Evolutionary conservation across 2,888 invertebrate genomes (phyloP).

Genomic region (Xanthorhoe designata): DNA sequence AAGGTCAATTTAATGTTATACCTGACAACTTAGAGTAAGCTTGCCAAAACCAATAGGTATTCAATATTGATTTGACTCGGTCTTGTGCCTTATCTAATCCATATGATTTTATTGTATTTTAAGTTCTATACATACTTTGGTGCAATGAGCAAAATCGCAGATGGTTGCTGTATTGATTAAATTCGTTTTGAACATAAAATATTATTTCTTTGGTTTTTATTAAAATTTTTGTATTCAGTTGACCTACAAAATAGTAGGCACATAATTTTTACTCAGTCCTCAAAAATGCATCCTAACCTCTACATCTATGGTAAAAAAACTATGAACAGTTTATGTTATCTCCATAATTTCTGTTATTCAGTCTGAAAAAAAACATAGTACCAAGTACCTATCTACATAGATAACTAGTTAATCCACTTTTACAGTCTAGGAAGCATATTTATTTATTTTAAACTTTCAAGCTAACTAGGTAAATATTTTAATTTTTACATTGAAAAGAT

Average conservation of each 20-base stretch:
- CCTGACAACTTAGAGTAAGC: background rate
- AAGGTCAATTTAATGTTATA: background rate
- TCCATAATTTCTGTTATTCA: background rate
- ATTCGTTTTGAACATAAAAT: too few species aligned
- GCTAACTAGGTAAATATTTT: conserved; percentile 32
- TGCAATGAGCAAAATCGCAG: too few species aligned
- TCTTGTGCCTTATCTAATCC: background rate
- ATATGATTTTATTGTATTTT: background rate
- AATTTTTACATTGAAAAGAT: background rate
- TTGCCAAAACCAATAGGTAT: background rate
- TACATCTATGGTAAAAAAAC: background rate
- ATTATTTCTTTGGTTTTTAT: too few species aligned
- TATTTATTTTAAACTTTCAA: conserved; percentile 41
- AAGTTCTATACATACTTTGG: too few species aligned
- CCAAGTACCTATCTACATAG: background rate
- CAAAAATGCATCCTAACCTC: too few species aligned
- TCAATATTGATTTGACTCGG: background rate
- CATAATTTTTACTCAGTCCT: too few species aligned
- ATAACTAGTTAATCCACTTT: conserved; percentile 24
- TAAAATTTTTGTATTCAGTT: too few species aligned
- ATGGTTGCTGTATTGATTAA: too few species aligned
- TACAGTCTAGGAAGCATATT: conserved; percentile 42
- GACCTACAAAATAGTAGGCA: too few species aligned
- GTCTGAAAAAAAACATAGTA: background rate
- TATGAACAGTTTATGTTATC: background rate